phyloP scores from a whole-genome alignment of 2,113 vertebrate genomes.

The Colaptes auratus region DNA sequence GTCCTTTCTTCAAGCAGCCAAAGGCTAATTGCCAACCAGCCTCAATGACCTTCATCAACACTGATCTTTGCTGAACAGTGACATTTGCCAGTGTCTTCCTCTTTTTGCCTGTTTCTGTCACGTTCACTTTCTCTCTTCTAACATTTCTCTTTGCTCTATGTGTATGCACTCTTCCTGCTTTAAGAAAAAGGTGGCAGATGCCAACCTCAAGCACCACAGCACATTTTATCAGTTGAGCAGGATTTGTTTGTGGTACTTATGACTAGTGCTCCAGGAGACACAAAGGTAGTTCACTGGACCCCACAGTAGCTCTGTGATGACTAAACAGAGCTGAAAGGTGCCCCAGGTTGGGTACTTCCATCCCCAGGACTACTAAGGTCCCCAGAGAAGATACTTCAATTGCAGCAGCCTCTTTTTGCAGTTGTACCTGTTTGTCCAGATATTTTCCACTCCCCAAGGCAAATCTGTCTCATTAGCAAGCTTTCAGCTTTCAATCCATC shows the following conservation, averaged over 20 bases:
- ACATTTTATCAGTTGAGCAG: not conserved
- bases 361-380: not conserved
- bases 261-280: not conserved
- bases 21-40: slow-evolving; percentile 41
- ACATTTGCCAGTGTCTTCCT: not conserved
- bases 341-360: not conserved
- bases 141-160: not conserved
- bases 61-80: not conserved
- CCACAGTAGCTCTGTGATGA: not conserved
- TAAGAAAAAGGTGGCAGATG: not conserved
- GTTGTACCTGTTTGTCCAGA: slow-evolving; percentile 4
- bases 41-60: slow-evolving; percentile 3
- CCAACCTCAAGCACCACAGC: not conserved
- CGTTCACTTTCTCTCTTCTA: not conserved
- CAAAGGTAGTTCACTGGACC: not conserved
- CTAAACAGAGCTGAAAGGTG: not conserved
- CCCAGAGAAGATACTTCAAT: not conserved
- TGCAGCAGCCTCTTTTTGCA: not conserved
- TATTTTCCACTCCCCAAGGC: not conserved
- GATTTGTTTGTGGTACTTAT: not conserved
- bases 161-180: not conserved
- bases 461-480: not conserved
- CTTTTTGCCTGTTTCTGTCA: not conserved
- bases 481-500: slow-evolving; percentile 24
- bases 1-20: slow-evolving; percentile 7